Evolutionary conservation across 2,888 invertebrate species (phyloP), one percentile per base, ranked within the genome.

Genomic region (Leucophenga maculata): DNA sequence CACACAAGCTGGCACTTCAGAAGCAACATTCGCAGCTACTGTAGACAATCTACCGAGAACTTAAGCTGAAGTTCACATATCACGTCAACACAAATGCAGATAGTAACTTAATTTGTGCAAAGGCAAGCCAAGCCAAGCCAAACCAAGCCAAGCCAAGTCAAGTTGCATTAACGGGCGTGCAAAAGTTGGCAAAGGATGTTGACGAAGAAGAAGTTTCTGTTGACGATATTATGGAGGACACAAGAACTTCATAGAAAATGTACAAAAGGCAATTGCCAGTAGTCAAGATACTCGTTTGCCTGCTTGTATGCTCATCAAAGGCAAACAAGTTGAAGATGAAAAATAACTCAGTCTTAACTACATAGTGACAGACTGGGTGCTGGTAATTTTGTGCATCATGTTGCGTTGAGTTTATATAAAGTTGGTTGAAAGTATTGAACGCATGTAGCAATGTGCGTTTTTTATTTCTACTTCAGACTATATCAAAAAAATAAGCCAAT

Each of bases 61-160:
- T 59, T 64, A 11, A n/a, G n/a, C 57, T 54, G 44, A 64, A 64
- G 62, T 64, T 64, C 62, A 64, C 62, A 64, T 64, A 64, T 64
- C 62, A 64, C 62, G 62, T 64, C 62, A 64, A 46, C 62, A 64
- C 46, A 64, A 22, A 62, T 18, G 22, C 46, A 64, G 62, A 64
- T 64, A 32, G 44, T 60, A 64, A 64, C 62, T 64, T 46, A 64
- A 64, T 64, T 64, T 64, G 22, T 46, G 62, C 62, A 64, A 64
- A 26, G 39, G 11, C 39, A 48, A 64, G 62, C 46, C 20, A 64
- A 26, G 26, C 26, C 26, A 26, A 64, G 62, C 46, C 20, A 64
- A 26, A 4, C 26, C 26, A n/a, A n/a, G 32, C 3, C 32, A 46
- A 62, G 62, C 62, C 18, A 62, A n/a, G n/a, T n/a, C n/a, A n/a